Evolutionary conservation across 2,113 vertebrate genomes (phyloP), one percentile per base, ranked within the genome.

Genomic region (Lonchura striata): DNA sequence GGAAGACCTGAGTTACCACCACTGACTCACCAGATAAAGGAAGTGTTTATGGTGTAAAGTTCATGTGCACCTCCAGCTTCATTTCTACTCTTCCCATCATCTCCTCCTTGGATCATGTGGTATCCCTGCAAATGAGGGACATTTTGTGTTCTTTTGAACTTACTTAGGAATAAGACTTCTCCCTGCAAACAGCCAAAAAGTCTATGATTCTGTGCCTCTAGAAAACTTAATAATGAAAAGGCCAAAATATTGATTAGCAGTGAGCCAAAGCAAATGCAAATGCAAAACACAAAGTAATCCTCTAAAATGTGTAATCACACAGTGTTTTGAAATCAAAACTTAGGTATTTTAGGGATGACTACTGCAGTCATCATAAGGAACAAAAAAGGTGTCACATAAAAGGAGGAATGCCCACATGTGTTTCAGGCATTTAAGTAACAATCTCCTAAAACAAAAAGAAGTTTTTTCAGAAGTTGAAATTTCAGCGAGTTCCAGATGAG

Each of bases 391-490:
- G 20, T 44, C 20, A 65, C 18, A 59, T 65, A 72, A 92, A 41
- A 11, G n/a, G 9, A 70, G 8, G 8, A 18, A 27, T 39, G n/a
- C 21, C 44, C 25, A 33, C 14, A 23, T 70, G 81, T 75, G 13
- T 86, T 72, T 64, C 47, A 54, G n/a, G 63, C 16, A 19, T 59
- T 76, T 57, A 80, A 91, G 28, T 28, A 70, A 63, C 35, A 77
- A 53, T 31, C 9, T 68, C 54, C 21, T 41, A 50, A 76, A 74
- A 57, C 8, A 60, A 27, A n/a, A n/a, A n/a, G n/a, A 87, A 90
- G 13, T 18, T 79, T 86, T 57, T 88, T 79, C 35, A 69, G 49
- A 92, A 94, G 57, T 68, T 96, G 93, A 97, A 97, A 97, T 90
- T 91, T 95, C 41, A 24, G 7, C 44, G 50, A 46, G 49, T 37